A percentile compares a stretch with the other conserved stretches of the same genome.
Evolutionary conservation across 2,797 vertebrate genomes (phyloP).

Genomic region (Falco cherrug): DNA sequence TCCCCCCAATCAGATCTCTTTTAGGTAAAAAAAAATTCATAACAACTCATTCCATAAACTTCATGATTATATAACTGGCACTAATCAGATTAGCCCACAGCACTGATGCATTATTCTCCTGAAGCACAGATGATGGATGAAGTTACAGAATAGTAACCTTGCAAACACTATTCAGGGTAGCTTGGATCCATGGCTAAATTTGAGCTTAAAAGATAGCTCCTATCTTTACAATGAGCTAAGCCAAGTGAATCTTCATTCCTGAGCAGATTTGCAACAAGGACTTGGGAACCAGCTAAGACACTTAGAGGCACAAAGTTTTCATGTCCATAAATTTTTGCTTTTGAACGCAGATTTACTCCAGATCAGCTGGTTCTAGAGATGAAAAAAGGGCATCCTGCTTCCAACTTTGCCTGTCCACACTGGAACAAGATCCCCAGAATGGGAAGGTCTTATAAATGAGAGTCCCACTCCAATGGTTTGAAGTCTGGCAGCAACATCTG

Average conservation of each 20-base stretch:
- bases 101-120: not conserved
- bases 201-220: not conserved
- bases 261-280: not conserved
- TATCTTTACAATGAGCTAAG: not conserved
- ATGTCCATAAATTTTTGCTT: not conserved
- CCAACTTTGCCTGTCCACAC: not conserved
- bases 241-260: not conserved
- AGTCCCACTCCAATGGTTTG: not conserved
- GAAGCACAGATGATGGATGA: not conserved
- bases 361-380: not conserved
- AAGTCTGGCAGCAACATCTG: not conserved
- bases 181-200: not conserved
- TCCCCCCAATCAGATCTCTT: not conserved
- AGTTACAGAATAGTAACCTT: not conserved
- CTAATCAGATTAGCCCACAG: not conserved
- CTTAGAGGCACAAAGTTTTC: not conserved
- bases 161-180: not conserved
- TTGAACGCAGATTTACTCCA: not conserved
- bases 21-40: not conserved
- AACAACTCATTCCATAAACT: not conserved
- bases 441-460: not conserved
- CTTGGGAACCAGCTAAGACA: not conserved
- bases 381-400: not conserved
- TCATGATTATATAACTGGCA: not conserved
- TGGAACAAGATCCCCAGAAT: not conserved